Base-by-base conservation (phyloP, 2,888 invertebrate genomes). In the Phlogophora meticulosa region DNA sequence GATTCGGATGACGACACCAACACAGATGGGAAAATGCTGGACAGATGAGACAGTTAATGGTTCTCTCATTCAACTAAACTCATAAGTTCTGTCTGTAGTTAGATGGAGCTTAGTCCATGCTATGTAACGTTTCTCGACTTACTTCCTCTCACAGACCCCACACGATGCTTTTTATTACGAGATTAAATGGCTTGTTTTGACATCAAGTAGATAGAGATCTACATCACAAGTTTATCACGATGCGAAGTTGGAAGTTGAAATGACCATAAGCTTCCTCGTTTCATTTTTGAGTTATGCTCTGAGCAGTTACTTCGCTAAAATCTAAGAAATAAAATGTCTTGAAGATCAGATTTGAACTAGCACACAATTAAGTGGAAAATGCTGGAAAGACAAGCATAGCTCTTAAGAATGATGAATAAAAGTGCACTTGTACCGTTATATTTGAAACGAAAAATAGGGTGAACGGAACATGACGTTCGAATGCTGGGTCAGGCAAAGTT, bases 321-420 rank as follows among this genome's bases (percentile, higher is more conserved):
- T 52, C 32, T 32, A 15, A 17, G 24, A 17, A 49, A 38, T 28
- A 11, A 5, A 32, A 42, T 63, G n/a, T 34, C 5, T 34, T n/a
- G 10, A 20, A 62, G 9, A 45, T 11, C 22, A 45, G 62, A 17
- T 43, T 20, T 34, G 20, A 34, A 58, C 24, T n/a, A 70, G 10
- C 34, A 43, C 62, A 40, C 24, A 22, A 40, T n/a, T 7, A 62
- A n/a, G 24, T 46, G n/a, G 13, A 20, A 40, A 46, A 5, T 40
- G 17, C 24, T 62, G 20, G 17, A n/a, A 11, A 11, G 2, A 22
- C 17, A 22, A 43, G 2, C 22, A 38, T n/a, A 38, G 10, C 15
- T 22, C 32, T 1, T 45, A 45, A 61, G 17, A 7, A n/a, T 40
- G 0, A 24, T 62, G 22, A 34, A 62, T 40, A 11, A 24, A 40